Evolutionary conservation across 2,888 invertebrate species (phyloP).

Genomic region (Caenorhabditis sp.): DNA sequence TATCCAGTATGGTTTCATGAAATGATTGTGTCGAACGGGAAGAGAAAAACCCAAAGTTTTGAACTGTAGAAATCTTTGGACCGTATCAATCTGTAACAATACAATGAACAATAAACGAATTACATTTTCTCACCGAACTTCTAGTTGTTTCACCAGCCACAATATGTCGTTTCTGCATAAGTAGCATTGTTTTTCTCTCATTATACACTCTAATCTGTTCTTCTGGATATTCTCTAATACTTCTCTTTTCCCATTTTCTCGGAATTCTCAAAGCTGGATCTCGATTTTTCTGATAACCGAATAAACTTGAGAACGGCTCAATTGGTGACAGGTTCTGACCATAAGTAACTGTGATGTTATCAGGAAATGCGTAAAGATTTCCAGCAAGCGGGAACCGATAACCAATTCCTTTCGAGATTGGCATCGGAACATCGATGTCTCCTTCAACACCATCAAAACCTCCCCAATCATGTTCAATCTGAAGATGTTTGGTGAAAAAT

Average conservation of each 20-base stretch:
- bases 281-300: constrained; percentile 53
- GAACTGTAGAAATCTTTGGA: neutral
- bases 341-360: constrained; percentile 62
- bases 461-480: constrained; percentile 60
- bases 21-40: neutral
- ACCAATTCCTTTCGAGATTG: constrained; percentile 59
- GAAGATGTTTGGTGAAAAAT: too few relatives aligned
- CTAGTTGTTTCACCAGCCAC: neutral
- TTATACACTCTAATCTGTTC: neutral
- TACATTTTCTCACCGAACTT: neutral
- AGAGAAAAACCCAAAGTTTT: neutral
- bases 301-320: constrained; percentile 56
- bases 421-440: constrained; percentile 60
- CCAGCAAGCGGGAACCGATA: constrained; percentile 61
- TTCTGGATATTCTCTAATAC: constrained; percentile 6
- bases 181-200: too few relatives aligned
- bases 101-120: neutral
- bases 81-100: neutral
- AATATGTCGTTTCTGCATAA: neutral
- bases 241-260: constrained; percentile 30
- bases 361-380: constrained; percentile 58
- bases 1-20: neutral
- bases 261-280: constrained; percentile 38
- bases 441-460: constrained; percentile 61
- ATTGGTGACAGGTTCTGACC: constrained; percentile 60